These are phyloP conservation scores for Doris montereyensis DNA, from an alignment of 2,888 invertebrate genomes.

Conservation along the genomic window DNA sequence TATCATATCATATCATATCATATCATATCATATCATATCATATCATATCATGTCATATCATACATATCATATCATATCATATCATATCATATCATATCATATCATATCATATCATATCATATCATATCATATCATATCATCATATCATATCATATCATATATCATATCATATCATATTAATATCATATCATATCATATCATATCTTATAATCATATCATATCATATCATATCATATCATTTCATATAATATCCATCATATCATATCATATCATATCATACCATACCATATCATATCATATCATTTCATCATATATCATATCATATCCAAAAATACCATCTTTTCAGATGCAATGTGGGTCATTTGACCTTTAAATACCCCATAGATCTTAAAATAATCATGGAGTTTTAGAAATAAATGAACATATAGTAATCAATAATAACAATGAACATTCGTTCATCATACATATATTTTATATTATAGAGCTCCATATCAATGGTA, in stretches of 20 bases:
- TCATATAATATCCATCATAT: too few species aligned
- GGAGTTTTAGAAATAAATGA: too few species aligned
- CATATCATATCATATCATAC: not conserved
- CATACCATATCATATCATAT: not conserved
- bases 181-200: not conserved
- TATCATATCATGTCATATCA: slow-evolving; percentile 31
- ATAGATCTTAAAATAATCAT: too few species aligned
- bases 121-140: too few species aligned
- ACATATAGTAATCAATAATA: too few species aligned
- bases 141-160: not conserved
- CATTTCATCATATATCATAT: not conserved
- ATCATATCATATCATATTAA: not conserved
- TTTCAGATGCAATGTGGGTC: too few species aligned
- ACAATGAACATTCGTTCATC: too few species aligned
- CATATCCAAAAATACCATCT: too few species aligned
- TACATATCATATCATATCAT: slow-evolving; percentile 27
- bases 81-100: slow-evolving; percentile 29
- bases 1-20: slow-evolving; percentile 34
- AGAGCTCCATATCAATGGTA: too few species aligned
- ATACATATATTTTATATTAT: too few species aligned
- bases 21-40: slow-evolving; percentile 34
- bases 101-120: slow-evolving; percentile 13
- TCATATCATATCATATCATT: not conserved
- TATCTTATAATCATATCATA: not conserved
- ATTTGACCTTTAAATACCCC: too few species aligned